Evolutionary conservation across 2,113 vertebrate genomes (phyloP).

Genomic region (Hippocampus abdominalis): DNA sequence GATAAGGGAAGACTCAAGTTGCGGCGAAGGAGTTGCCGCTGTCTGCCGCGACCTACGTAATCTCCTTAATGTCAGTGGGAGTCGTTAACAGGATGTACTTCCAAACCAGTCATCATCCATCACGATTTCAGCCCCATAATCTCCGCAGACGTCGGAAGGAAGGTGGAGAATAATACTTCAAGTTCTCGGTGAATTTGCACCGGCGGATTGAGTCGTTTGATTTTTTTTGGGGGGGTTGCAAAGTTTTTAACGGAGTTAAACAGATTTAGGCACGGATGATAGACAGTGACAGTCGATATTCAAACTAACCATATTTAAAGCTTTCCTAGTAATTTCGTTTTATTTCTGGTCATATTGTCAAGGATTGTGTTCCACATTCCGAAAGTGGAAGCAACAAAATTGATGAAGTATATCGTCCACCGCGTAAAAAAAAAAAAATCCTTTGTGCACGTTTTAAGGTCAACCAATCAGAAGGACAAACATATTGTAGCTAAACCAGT

Average conservation of each 20-base stretch:
- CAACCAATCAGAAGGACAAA: too few species aligned
- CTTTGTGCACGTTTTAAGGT: too few species aligned
- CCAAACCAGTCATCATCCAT: constrained; percentile 74
- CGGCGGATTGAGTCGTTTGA: constrained; percentile 36
- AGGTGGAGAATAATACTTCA: constrained; percentile 51
- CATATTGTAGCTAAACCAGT: too few species aligned
- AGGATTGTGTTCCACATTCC: neutral
- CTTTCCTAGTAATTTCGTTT: neutral
- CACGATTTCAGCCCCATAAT: constrained; percentile 68
- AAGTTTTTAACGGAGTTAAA: constrained; percentile 41
- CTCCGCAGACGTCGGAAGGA: constrained; percentile 61
- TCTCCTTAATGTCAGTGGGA: constrained; percentile 76
- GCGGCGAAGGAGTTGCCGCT: constrained; percentile 68
- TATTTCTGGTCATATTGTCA: neutral
- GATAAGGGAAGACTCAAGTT: constrained; percentile 71
- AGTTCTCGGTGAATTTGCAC: constrained; percentile 35
- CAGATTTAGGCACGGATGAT: constrained; percentile 6
- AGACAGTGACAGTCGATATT: neutral
- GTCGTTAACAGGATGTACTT: constrained; percentile 76
- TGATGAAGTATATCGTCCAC: too few species aligned
- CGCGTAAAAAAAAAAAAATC: too few species aligned
- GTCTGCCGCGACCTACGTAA: constrained; percentile 72
- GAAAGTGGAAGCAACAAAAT: too few species aligned
- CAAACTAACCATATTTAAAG: neutral
- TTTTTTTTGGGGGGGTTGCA: neutral